A percentile compares a stretch with the other conserved stretches of the same genome.
Evolutionary conservation across 2,113 vertebrate species (phyloP).

Genomic region (Megaceryle torquata): DNA sequence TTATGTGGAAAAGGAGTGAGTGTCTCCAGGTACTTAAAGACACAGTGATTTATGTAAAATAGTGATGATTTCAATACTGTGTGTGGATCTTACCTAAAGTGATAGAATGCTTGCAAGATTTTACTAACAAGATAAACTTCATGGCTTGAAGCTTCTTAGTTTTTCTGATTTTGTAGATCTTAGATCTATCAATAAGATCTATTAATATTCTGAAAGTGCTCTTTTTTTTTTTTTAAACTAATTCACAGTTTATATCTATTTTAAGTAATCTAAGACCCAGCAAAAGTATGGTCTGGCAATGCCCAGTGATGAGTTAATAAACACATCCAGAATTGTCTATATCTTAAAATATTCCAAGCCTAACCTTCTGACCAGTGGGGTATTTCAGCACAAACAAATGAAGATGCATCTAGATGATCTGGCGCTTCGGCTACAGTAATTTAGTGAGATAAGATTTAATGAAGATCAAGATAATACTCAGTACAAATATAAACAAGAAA

Average conservation of each 20-base stretch:
- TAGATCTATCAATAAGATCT: neutral
- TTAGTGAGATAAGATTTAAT: constrained; percentile 45
- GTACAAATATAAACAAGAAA: constrained; percentile 31
- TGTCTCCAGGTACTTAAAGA: neutral
- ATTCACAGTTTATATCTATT: neutral
- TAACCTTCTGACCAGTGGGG: neutral
- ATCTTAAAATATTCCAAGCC: neutral
- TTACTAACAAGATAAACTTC: neutral
- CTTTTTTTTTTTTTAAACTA: neutral
- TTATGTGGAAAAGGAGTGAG: neutral
- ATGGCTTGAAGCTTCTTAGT: neutral
- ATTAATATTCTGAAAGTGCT: neutral
- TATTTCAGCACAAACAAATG: constrained; percentile 12
- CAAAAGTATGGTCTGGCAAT: neutral
- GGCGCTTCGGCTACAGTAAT: neutral
- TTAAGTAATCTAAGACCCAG: neutral
- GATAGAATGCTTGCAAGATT: neutral
- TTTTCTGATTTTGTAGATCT: neutral
- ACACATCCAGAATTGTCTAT: neutral
- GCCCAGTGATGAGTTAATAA: neutral
- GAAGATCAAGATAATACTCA: constrained; percentile 35
- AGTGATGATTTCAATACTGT: neutral
- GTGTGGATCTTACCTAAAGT: neutral
- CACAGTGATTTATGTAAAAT: neutral
- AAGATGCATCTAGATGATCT: neutral